Evolutionary conservation across 2,888 invertebrate genomes (phyloP).

Genomic region (Trichogramma evanescens): DNA sequence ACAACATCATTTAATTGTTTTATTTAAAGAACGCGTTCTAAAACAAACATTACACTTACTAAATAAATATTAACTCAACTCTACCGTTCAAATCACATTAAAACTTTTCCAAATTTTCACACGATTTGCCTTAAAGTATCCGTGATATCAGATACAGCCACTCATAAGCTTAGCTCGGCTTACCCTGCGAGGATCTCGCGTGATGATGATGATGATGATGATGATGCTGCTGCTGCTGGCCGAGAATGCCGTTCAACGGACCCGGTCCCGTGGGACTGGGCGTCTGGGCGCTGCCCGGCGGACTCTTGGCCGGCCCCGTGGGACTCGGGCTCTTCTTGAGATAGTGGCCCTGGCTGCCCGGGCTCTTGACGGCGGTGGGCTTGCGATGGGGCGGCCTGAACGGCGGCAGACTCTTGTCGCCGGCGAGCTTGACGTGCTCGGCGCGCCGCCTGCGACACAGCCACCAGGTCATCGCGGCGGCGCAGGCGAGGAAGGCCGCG

Average conservation of each 20-base stretch:
- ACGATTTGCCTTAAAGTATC: no score
- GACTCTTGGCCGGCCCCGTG: constrained; percentile 59
- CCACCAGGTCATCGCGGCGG: constrained; percentile 59
- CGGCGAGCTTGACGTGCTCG: constrained; percentile 51
- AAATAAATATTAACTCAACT: no score
- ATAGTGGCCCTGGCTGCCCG: constrained; percentile 76
- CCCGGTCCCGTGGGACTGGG: constrained; percentile 41
- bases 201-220: no score
- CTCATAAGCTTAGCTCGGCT: no score
- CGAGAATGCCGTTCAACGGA: constrained; percentile 25
- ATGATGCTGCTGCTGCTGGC: constrained; percentile 23
- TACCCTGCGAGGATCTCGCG: no score
- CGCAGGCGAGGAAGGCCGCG: constrained; percentile 54
- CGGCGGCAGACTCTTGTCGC: constrained; percentile 55
- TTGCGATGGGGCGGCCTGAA: constrained; percentile 64
- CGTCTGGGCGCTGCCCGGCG: constrained; percentile 51
- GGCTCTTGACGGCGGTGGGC: constrained; percentile 78
- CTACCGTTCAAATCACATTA: no score
- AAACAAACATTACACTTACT: no score
- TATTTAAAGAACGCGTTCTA: no score
- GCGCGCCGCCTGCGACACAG: constrained; percentile 56
- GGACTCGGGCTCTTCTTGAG: constrained; percentile 91
- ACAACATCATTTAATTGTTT: no score
- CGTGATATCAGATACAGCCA: no score
- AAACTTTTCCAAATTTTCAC: no score